Percentiles rank a stretch among this genome's conserved stretches.
Evolutionary conservation across 1,140 invertebrate genomes (phyloP).

Genomic region (Micrasema minimum): DNA sequence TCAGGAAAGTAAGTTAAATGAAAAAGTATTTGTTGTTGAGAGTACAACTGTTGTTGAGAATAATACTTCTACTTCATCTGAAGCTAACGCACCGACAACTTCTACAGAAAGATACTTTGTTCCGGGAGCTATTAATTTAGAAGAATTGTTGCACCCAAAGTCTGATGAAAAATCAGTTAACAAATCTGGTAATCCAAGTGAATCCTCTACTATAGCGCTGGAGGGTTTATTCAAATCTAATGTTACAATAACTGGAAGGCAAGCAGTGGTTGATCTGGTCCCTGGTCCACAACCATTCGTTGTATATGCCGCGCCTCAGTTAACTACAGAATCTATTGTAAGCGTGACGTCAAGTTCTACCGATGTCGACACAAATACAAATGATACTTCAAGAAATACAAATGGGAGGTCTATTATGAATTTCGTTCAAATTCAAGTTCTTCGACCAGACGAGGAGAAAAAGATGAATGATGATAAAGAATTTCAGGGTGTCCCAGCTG

Average conservation of each 20-base stretch:
- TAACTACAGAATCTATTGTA: slow-evolving; percentile 13
- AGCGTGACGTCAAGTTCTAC: no score
- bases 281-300: slow-evolving; percentile 60
- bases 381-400: slow-evolving; percentile 31
- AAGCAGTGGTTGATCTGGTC: slow-evolving; percentile 50
- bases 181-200: slow-evolving; percentile 54
- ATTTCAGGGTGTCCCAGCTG: slow-evolving; percentile 57
- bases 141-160: slow-evolving; percentile 55
- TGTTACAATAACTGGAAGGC: slow-evolving; percentile 48
- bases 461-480: slow-evolving; percentile 61
- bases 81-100: background rate
- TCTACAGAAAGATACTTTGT: slow-evolving; percentile 48
- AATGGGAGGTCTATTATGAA: slow-evolving; percentile 53
- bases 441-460: slow-evolving; percentile 56
- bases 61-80: slow-evolving; percentile 6
- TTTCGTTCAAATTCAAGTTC: slow-evolving; percentile 58
- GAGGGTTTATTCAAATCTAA: slow-evolving; percentile 71
- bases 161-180: slow-evolving; percentile 60
- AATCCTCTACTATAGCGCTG: slow-evolving; percentile 72
- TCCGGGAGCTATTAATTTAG: slow-evolving; percentile 60
- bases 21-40: slow-evolving; percentile 15
- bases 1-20: slow-evolving; percentile 6
- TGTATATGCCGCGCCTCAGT: slow-evolving; percentile 61
- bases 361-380: background rate
- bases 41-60: slow-evolving; percentile 31